Conservation (phyloP, 1,140 invertebrate genomes). For the Carposina sasakii region DNA sequence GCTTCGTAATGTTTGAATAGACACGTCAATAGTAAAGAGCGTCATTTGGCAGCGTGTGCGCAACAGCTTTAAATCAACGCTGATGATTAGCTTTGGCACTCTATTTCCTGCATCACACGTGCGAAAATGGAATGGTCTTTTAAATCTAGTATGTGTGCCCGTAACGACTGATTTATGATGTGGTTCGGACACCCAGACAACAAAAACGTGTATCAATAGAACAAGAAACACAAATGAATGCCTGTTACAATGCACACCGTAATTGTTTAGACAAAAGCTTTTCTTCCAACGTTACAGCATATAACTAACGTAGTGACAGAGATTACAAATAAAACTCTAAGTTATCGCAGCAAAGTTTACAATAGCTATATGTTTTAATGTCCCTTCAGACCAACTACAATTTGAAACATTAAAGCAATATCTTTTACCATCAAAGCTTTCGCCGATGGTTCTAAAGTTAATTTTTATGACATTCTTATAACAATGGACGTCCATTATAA, state of each 20-base stretch:
- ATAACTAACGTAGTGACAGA: no score
- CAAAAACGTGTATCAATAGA: slow-evolving; percentile 61
- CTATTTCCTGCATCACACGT: no score
- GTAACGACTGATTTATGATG: slow-evolving; percentile 63
- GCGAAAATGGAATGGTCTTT: no score
- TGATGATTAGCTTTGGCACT: no score
- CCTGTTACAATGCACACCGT: slow-evolving; percentile 56
- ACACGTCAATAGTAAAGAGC: slow-evolving; percentile 52
- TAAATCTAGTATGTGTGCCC: slow-evolving; percentile 16
- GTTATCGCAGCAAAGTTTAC: no score
- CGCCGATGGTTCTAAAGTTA: slow-evolving; percentile 56
- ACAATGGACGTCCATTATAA: slow-evolving; percentile 42
- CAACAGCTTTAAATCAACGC: no score
- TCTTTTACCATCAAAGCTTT: slow-evolving; percentile 58
- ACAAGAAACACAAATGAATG: slow-evolving; percentile 66
- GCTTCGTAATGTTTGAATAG: slow-evolving; percentile 43
- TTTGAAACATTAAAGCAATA: slow-evolving; percentile 22
- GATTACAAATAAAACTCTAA: no score
- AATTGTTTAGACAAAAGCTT: slow-evolving; percentile 66
- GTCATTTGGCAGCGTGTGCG: slow-evolving; percentile 43
- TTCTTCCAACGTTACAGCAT: slow-evolving; percentile 7
- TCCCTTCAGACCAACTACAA: background rate
- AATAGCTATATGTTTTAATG: no score
- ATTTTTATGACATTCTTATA: slow-evolving; percentile 61
- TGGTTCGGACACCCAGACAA: slow-evolving; percentile 55